Evolutionary conservation across 2,113 vertebrate genomes (phyloP).

Genomic region (Boleophthalmus pectinirostris): DNA sequence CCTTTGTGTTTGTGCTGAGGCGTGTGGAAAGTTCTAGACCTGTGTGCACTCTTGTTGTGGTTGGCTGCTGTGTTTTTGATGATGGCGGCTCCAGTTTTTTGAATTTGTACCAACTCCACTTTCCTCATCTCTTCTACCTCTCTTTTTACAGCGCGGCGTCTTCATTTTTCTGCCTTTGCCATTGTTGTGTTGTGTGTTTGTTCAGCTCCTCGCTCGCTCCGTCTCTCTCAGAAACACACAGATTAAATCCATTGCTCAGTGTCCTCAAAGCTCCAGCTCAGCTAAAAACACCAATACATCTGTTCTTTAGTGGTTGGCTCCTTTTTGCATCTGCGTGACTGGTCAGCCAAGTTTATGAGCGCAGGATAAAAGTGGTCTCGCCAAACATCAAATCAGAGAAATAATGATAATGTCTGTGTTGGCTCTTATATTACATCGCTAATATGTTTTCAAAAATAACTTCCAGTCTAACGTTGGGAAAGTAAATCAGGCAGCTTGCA

Average conservation of each 20-base stretch:
- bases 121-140: slow-evolving; percentile 21
- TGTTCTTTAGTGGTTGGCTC: slow-evolving; percentile 27
- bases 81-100: slow-evolving; percentile 31
- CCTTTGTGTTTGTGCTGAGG: slow-evolving; percentile 17
- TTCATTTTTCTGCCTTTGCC: slow-evolving; percentile 11
- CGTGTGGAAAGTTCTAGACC: slow-evolving; percentile 31
- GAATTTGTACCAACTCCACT: slow-evolving; percentile 49
- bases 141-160: slow-evolving; percentile 17
- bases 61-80: slow-evolving; percentile 34
- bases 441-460: slow-evolving; percentile 3
- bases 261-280: slow-evolving; percentile 65
- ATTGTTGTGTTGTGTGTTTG: slow-evolving; percentile 21
- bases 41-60: slow-evolving; percentile 20
- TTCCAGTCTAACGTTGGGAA: neutral
- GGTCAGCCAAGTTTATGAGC: slow-evolving; percentile 6
- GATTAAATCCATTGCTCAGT: slow-evolving; percentile 76
- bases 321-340: slow-evolving; percentile 23
- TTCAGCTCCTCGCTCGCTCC: slow-evolving; percentile 19
- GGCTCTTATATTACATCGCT: neutral
- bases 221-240: slow-evolving; percentile 44
- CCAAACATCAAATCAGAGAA: slow-evolving; percentile 7
- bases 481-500: neutral
- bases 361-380: neutral
- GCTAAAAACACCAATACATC: slow-evolving; percentile 47
- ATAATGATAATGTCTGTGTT: slow-evolving; percentile 1